Base-by-base conservation (phyloP, 2,797 vertebrate genomes). In the Macrochelys suwanniensis region DNA sequence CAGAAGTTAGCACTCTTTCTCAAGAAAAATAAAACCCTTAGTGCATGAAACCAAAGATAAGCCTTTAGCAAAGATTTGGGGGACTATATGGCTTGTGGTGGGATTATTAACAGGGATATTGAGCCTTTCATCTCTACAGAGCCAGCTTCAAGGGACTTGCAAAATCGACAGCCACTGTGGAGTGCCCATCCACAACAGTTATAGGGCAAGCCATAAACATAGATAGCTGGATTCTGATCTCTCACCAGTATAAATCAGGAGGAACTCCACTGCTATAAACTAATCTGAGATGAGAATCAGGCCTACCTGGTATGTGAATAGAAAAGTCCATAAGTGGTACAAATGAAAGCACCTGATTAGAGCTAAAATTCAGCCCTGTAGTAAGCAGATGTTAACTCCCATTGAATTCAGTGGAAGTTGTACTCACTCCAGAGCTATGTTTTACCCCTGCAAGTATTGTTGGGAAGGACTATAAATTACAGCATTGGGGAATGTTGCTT, bases 61-160 rank as follows among this genome's bases (percentile, higher is more conserved):
- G 77, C 84, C 95, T 84, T 87, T 80, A 26, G 25, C 89, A 80
- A 92, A 95, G 59, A 84, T 76, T 82, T n/a, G 7, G 85, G 61
- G 71, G 83, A 94, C 91, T 71, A 81, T 0, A 31, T 87, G n/a
- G 25, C 77, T 96, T 84, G 49, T 61, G 47, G 15, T 21, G 15
- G 53, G 28, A 79, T 92, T 95, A 86, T 61, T 88, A 11, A 42
- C 3, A 61, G 11, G 10, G 12, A 19, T 50, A 84, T n/a, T 56
- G 85, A 81, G 37, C 4, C 80, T 82, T 94, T 81, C 23, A 77
- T 68, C 76, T 71, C 81, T 42, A 10, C 12, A 50, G 45, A 89
- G 21, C 2, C 0, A 0, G 19, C 1, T 88, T 33, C 89, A 45
- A 87, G 94, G 85, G 4, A 77, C 1, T 28, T 2, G 17, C 23